phyloP scores from a whole-genome alignment of 2,113 vertebrate genomes.

The Tychaedon coryphoeus region DNA sequence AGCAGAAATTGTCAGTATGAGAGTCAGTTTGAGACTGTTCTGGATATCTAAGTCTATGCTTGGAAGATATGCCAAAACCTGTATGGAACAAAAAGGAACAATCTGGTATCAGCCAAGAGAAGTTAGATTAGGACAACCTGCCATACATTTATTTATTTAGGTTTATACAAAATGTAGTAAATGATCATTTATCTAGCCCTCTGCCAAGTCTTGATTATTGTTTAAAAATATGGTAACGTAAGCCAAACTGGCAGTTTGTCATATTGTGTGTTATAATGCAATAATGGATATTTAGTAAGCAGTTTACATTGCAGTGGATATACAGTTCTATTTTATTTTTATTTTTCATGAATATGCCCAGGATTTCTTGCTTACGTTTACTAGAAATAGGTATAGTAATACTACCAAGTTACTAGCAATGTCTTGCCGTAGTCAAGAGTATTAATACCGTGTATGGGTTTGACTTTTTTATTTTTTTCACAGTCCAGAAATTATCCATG shows the following conservation, averaged over 20 bases:
- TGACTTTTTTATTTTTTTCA: not conserved
- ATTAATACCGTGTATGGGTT: not conserved
- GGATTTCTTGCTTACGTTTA: slow-evolving; percentile 34
- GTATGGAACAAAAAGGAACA: not conserved
- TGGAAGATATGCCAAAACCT: not conserved
- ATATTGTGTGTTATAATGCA: slow-evolving; percentile 4
- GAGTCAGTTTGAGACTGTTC: not conserved
- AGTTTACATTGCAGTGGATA: slow-evolving; percentile 34
- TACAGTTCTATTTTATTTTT: slow-evolving; percentile 59
- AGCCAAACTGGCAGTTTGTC: slow-evolving; percentile 47
- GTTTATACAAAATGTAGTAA: slow-evolving; percentile 10
- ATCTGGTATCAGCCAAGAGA: not conserved
- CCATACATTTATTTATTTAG: slow-evolving; percentile 11
- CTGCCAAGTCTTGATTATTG: slow-evolving; percentile 29
- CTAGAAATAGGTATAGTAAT: slow-evolving; percentile 41
- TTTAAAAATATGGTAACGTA: slow-evolving; percentile 17
- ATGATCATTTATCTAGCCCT: not conserved
- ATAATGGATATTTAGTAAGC: slow-evolving; percentile 58
- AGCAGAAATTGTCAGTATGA: not conserved
- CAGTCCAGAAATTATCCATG: not conserved
- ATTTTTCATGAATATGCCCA: slow-evolving; percentile 5
- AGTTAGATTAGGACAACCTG: not conserved
- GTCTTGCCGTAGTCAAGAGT: slow-evolving; percentile 18
- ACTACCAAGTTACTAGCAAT: slow-evolving; percentile 15
- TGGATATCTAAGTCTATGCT: not conserved